These are phyloP conservation scores for Diarsia mendica DNA, from an alignment of 2,888 invertebrate species.

Conservation along the genomic window DNA sequence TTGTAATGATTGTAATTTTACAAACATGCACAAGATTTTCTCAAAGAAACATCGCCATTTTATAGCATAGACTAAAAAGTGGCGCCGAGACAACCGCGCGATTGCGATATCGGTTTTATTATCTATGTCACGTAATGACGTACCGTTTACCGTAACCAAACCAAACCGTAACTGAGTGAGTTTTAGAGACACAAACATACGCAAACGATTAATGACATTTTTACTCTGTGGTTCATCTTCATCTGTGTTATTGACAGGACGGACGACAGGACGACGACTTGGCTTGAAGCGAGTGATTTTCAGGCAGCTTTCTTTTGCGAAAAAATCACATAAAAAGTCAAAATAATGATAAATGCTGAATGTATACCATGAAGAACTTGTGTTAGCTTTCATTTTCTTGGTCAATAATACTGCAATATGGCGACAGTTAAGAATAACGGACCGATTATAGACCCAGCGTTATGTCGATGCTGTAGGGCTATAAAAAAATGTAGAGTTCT, in stretches of 20 bases:
- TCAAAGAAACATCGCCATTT: constrained; percentile 52
- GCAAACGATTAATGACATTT: constrained; percentile 39
- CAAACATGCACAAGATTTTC: neutral
- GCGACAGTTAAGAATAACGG: constrained; percentile 81
- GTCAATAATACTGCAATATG: constrained; percentile 72
- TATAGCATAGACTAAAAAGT: constrained; percentile 42
- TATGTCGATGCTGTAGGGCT: constrained; percentile 86
- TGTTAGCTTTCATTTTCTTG: constrained; percentile 9
- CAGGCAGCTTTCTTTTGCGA: constrained; percentile 43
- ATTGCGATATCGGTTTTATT: neutral
- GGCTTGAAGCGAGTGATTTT: constrained; percentile 22
- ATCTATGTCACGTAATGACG: constrained; percentile 1
- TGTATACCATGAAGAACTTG: constrained; percentile 55
- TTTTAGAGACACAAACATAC: neutral
- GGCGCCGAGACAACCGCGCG: neutral
- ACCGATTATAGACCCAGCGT: constrained; percentile 84
- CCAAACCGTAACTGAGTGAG: neutral
- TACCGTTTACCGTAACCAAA: too few relatives aligned
- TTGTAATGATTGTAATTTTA: constrained; percentile 42
- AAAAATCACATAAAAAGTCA: constrained; percentile 36
- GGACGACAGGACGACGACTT: constrained; percentile 46
- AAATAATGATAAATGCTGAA: constrained; percentile 57
- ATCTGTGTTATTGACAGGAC: constrained; percentile 56
- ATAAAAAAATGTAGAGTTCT: constrained; percentile 87
- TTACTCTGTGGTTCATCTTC: constrained; percentile 41